Conservation (phyloP, 2,797 vertebrate genomes). For the Peromyscus aztecus region DNA sequence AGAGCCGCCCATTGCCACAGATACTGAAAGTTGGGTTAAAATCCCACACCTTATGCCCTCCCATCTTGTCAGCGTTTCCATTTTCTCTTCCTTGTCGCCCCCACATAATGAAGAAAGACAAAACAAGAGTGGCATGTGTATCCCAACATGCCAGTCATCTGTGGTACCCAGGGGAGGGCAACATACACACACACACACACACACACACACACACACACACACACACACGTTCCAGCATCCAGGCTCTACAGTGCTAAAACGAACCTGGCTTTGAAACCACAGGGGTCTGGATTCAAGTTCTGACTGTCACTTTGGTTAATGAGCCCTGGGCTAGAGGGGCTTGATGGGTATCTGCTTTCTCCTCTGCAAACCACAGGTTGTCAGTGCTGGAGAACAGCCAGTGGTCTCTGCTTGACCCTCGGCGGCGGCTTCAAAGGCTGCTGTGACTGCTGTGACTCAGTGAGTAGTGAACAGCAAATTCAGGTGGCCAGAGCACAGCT, state of each 20-base stretch:
- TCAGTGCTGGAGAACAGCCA: too few species aligned
- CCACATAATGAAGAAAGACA: slow-evolving; percentile 62
- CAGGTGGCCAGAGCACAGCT: background rate
- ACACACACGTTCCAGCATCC: background rate
- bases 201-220: background rate
- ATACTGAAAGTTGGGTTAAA: slow-evolving; percentile 16
- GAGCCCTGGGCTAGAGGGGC: background rate
- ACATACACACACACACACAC: background rate
- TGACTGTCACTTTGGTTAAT: background rate
- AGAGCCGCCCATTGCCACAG: background rate
- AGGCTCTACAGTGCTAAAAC: background rate
- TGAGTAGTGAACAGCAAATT: background rate
- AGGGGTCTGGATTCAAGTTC: slow-evolving; percentile 8
- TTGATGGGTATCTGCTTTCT: background rate
- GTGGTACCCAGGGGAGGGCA: background rate
- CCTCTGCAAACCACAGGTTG: background rate
- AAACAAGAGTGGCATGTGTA: slow-evolving; percentile 49
- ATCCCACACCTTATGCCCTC: background rate
- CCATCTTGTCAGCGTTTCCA: slow-evolving; percentile 24
- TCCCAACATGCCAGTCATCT: slow-evolving; percentile 54
- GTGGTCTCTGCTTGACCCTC: background rate
- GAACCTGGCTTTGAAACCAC: slow-evolving; percentile 18
- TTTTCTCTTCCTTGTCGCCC: slow-evolving; percentile 17
- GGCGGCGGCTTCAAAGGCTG: background rate
- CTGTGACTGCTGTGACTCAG: background rate